A percentile compares a stretch with the other conserved stretches of the same genome.
phyloP scores from a whole-genome alignment of 2,888 invertebrate species.

The Cosmia trapezina region DNA sequence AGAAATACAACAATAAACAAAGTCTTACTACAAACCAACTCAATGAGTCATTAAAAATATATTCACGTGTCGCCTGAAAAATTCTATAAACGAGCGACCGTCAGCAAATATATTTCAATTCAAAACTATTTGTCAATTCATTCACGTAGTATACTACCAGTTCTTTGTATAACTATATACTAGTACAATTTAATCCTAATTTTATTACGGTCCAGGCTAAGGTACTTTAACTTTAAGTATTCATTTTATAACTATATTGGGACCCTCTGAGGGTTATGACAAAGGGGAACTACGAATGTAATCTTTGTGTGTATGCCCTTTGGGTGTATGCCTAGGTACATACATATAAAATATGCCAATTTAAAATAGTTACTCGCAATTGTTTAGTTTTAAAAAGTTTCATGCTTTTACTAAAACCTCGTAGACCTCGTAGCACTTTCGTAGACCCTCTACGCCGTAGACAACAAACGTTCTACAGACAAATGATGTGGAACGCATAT shows the following conservation, averaged over 20 bases:
- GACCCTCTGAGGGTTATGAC: slow-evolving; percentile 11
- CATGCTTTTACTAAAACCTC: neutral
- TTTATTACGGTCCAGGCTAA: slow-evolving; percentile 35
- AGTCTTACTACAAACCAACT: neutral
- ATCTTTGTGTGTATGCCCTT: slow-evolving; percentile 22
- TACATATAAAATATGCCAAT: neutral
- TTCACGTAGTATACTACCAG: slow-evolving; percentile 33
- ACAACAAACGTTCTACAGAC: slow-evolving; percentile 20
- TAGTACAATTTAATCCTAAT: slow-evolving; percentile 33
- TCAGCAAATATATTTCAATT: slow-evolving; percentile 12
- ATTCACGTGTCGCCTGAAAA: neutral
- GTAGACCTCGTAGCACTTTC: slow-evolving; percentile 25
- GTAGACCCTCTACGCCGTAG: slow-evolving; percentile 66
- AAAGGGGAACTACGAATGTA: slow-evolving; percentile 16
- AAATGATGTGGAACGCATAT: slow-evolving; percentile 27
- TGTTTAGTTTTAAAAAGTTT: neutral
- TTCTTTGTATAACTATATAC: slow-evolving; percentile 19
- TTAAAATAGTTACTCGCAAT: neutral
- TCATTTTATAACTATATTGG: slow-evolving; percentile 44
- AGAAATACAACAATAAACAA: neutral
- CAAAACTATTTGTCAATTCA: slow-evolving; percentile 5
- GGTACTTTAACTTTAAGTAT: slow-evolving; percentile 36
- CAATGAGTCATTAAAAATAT: neutral
- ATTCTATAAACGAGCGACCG: neutral
- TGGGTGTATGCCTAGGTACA: too few relatives aligned